Evolutionary conservation across 2,888 invertebrate genomes (phyloP).

Genomic region (Diaphora mendica): DNA sequence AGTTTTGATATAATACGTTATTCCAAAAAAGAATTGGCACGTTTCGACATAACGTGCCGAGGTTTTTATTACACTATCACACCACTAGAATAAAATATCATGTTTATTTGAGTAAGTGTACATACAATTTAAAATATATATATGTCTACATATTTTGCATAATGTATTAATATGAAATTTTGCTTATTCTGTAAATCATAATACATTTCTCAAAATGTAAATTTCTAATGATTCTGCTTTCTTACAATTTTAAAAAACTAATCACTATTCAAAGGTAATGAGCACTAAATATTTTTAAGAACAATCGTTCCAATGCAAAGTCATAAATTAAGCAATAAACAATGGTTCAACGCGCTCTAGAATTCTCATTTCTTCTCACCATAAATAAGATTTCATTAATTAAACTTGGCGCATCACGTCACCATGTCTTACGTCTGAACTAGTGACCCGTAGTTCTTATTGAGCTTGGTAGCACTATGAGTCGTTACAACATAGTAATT

Average conservation of each 20-base stretch:
- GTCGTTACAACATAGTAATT: not conserved
- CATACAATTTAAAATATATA: not conserved
- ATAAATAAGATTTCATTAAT: constrained; percentile 29
- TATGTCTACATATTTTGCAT: too few species aligned
- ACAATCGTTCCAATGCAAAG: not conserved
- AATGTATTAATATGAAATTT: too few species aligned
- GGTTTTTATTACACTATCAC: not conserved
- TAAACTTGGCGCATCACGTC: constrained; percentile 33
- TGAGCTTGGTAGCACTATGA: constrained; percentile 7
- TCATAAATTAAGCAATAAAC: constrained; percentile 3
- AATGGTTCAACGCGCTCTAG: constrained; percentile 7
- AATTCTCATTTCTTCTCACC: constrained; percentile 26
- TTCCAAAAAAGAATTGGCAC: constrained; percentile 1
- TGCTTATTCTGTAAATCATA: not conserved
- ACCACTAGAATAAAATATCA: not conserved
- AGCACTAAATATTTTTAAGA: not conserved
- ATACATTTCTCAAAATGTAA: not conserved
- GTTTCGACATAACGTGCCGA: not conserved
- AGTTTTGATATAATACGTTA: not conserved
- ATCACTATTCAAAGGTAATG: not conserved
- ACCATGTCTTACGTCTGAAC: constrained; percentile 16
- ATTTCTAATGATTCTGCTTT: not conserved
- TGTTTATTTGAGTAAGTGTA: not conserved
- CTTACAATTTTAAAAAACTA: not conserved
- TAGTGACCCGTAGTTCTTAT: constrained; percentile 29